These are phyloP conservation scores for Anniella stebbinsi DNA, from an alignment of 2,797 vertebrate species.

Conservation along the genomic window DNA sequence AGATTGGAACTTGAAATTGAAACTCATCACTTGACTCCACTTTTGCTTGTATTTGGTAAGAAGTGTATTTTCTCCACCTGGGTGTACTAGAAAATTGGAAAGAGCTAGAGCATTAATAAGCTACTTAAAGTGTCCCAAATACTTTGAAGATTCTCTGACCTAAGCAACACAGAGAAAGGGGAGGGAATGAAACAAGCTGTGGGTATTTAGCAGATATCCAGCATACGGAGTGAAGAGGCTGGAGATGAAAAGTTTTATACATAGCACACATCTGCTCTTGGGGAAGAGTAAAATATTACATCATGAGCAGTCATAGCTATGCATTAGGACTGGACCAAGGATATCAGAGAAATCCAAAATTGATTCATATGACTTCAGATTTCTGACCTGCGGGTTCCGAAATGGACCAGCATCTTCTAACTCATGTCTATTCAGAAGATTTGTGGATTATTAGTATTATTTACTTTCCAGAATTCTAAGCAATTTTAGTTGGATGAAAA, in stretches of 20 bases:
- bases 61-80: constrained; percentile 45
- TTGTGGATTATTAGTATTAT: too few relatives aligned
- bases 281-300: too few relatives aligned
- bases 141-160: constrained; percentile 42
- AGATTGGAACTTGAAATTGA: constrained; percentile 57
- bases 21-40: constrained; percentile 63
- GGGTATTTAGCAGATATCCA: background rate
- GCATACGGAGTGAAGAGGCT: background rate
- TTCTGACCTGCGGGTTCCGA: too few relatives aligned
- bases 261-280: background rate
- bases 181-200: background rate
- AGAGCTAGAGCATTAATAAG: constrained; percentile 55
- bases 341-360: too few relatives aligned
- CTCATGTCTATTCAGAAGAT: too few relatives aligned
- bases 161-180: background rate
- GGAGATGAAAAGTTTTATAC: background rate
- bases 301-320: background rate
- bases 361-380: too few relatives aligned
- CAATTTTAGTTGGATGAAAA: too few relatives aligned
- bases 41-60: constrained; percentile 57
- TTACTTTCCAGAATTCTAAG: too few relatives aligned
- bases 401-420: too few relatives aligned
- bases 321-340: too few relatives aligned
- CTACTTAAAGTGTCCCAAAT: constrained; percentile 47
- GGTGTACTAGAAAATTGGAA: constrained; percentile 58